phyloP scores from a whole-genome alignment of 2,888 invertebrate genomes.

The Herminia tarsipennalis region DNA sequence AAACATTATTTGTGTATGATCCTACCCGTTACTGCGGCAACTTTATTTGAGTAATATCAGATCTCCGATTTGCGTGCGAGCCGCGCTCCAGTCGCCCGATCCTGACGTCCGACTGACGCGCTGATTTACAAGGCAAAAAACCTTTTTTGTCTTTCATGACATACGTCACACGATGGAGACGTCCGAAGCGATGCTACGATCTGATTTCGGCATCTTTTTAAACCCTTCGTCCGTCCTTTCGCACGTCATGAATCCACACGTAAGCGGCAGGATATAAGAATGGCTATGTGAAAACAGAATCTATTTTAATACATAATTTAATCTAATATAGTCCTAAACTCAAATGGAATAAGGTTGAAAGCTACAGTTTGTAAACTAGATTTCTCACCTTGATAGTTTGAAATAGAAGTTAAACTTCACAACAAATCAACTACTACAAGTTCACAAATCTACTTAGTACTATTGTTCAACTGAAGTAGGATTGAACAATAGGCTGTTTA shows the following conservation, averaged over 20 bases:
- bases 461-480: conserved; percentile 34
- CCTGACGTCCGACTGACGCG: conserved; percentile 58
- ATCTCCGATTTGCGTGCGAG: conserved; percentile 65
- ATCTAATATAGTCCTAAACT: conserved; percentile 11
- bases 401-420: conserved; percentile 34
- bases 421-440: conserved; percentile 36
- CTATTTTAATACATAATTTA: conserved; percentile 22
- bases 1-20: too few relatives aligned
- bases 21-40: conserved; percentile 35
- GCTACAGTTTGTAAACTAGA: not conserved
- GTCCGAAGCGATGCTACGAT: conserved; percentile 63
- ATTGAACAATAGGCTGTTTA: conserved; percentile 40
- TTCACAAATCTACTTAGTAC: conserved; percentile 40
- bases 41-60: conserved; percentile 52
- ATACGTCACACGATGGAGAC: conserved; percentile 72
- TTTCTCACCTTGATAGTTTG: conserved; percentile 33
- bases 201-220: conserved; percentile 80
- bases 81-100: conserved; percentile 30
- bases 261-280: conserved; percentile 40
- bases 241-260: conserved; percentile 52
- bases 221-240: conserved; percentile 60
- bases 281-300: conserved; percentile 33
- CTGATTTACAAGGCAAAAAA: conserved; percentile 77
- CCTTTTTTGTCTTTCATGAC: conserved; percentile 67
- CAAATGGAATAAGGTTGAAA: conserved; percentile 17